A percentile compares a stretch with the other conserved stretches of the same genome.
phyloP scores from a whole-genome alignment of 92 coral and sea anemone species.

The Phenganax marumi region DNA sequence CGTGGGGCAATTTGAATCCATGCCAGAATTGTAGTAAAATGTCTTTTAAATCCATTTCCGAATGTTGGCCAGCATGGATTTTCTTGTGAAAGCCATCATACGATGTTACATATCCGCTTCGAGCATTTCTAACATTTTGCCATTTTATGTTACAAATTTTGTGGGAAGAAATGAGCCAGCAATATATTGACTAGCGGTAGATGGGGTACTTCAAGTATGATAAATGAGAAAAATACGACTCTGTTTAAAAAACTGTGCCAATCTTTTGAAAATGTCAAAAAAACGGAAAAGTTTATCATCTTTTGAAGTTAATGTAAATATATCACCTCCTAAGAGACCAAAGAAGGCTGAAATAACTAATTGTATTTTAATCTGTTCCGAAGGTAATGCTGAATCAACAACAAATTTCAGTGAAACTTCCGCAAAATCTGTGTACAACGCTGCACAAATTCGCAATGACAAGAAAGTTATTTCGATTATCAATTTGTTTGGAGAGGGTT shows the following conservation, averaged over 20 bases:
- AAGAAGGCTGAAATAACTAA: background rate
- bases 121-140: too few relatives aligned
- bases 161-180: background rate
- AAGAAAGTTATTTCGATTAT: slow-evolving; percentile 11
- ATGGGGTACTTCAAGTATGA: slow-evolving; percentile 1
- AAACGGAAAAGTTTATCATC: background rate
- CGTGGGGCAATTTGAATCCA: too few relatives aligned
- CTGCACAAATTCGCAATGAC: slow-evolving; percentile 8
- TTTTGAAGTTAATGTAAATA: slow-evolving; percentile 9
- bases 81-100: too few relatives aligned
- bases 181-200: background rate
- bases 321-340: background rate
- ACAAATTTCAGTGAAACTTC: slow-evolving; percentile 19
- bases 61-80: too few relatives aligned
- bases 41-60: too few relatives aligned
- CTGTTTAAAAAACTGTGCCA: background rate
- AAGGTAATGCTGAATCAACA: background rate
- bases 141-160: too few relatives aligned
- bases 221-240: background rate
- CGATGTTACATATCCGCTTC: too few relatives aligned
- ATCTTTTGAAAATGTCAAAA: background rate
- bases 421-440: background rate
- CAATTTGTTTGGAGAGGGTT: slow-evolving; percentile 12
- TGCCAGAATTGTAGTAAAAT: too few relatives aligned
- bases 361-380: background rate